Evolutionary conservation across 2,113 vertebrate species (phyloP), one percentile per base, ranked within the genome.

Genomic region (Gymnocephalus cernua): DNA sequence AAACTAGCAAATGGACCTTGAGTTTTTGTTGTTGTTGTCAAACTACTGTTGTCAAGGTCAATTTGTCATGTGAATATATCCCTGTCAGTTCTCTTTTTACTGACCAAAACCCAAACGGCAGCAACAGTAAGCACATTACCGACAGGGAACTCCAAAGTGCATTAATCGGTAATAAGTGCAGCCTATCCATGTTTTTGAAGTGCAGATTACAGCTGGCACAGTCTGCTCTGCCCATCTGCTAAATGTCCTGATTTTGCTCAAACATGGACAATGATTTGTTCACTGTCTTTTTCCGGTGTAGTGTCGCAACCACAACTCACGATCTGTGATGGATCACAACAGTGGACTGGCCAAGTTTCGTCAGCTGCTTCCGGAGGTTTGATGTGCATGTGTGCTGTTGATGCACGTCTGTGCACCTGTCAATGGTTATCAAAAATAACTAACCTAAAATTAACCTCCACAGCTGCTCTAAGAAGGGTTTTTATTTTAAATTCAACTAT

Each of bases 191-290:
- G 56, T 80, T 82, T 75, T 90, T 82, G 61, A 1, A 74, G 66
- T 41, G 64, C 54, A 13, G 87, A 88, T 92, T 91, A 90, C 51
- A 77, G 51, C 71, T 8, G 23, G 50, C 13, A 69, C 79, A 68
- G 76, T 64, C 88, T 85, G 82, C 65, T 84, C 35, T 6, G 56
- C 79, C 64, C 85, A 85, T 83, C 88, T 86, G 83, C 65, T 86
- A 57, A 77, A 88, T 58, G 54, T 84, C 77, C 79, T 79, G 25
- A 66, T 74, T 90, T 87, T 85, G 77, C 61, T 65, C 23, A 74
- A 66, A 38, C 8, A 4, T 21, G 56, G 71, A 85, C 41, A 68
- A 66, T 47, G 51, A 68, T 68, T 56, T 44, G 51, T 29, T 74
- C 61, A 21, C n/a, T 63, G 48, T 77, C 19, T 54, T 61, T 32